phyloP scores from a whole-genome alignment of 2,113 vertebrate genomes.

The Excalfactoria chinensis region DNA sequence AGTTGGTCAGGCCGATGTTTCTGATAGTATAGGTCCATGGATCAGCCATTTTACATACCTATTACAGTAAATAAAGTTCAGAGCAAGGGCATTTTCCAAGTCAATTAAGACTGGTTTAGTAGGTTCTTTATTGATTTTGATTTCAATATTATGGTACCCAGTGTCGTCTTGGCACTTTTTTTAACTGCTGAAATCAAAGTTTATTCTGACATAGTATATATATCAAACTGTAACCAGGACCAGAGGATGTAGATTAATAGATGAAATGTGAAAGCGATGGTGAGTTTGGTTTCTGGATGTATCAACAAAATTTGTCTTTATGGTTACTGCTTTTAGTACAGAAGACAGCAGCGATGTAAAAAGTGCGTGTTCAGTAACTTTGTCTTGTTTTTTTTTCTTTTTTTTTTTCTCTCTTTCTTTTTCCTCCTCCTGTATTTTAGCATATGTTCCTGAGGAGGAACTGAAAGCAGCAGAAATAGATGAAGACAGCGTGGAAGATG shows the following conservation, averaged over 20 bases:
- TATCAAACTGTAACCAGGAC: not conserved
- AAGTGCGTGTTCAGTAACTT: not conserved
- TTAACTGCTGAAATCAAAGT: slow-evolving; percentile 43
- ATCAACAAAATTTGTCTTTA: slow-evolving; percentile 24
- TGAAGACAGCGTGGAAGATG: slow-evolving; percentile 89
- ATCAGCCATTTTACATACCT: not conserved
- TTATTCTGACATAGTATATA: slow-evolving; percentile 10
- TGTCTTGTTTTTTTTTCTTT: slow-evolving; percentile 30
- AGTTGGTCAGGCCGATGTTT: not conserved
- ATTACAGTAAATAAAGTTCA: not conserved
- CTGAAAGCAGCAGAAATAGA: slow-evolving; percentile 89
- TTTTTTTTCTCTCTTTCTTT: not conserved
- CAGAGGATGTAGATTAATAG: slow-evolving; percentile 4
- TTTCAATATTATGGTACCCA: not conserved
- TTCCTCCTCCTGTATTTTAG: slow-evolving; percentile 80
- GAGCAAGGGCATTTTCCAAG: not conserved
- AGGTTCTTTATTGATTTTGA: slow-evolving; percentile 38
- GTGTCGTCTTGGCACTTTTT: not conserved
- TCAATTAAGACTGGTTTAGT: not conserved
- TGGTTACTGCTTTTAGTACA: slow-evolving; percentile 7
- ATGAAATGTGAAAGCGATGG: not conserved
- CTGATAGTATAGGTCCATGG: not conserved
- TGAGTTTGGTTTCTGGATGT: slow-evolving; percentile 7
- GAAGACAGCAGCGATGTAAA: slow-evolving; percentile 6
- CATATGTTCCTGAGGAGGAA: slow-evolving; percentile 97